Base-by-base conservation (phyloP, 2,113 vertebrate genomes). In the Hippocampus comes region DNA sequence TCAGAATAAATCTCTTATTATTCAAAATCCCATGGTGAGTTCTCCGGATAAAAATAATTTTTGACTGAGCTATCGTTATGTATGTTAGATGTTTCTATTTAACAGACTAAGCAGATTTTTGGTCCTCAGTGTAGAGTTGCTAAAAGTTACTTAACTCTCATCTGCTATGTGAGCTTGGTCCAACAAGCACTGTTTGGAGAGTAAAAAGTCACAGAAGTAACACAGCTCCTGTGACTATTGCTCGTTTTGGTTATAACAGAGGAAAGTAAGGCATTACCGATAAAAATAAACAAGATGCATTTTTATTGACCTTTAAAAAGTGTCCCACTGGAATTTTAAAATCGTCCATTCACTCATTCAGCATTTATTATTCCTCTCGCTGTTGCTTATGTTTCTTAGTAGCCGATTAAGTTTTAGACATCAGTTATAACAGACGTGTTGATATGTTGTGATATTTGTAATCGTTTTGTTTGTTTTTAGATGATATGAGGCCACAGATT, bases 51-150 rank as follows among this genome's bases (percentile, higher is more conserved):
- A 72, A 73, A 60, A 55, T 73, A 51, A 43, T 38, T 84, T 55
- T 82, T 83, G 51, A 86, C 74, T 75, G 61, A 78, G 78, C 65
- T 79, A 77, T 65, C 64, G 79, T 63, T 77, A 73, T 67, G 70
- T 53, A 80, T 86, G 72, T 87, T 67, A 84, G 67, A 83, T 88
- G 85, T 83, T 72, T 61, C 34, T 59, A 25, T 66, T 66, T 25
- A 63, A 73, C 84, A 82, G 67, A 85, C 72, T 85, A 87, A 89
- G 89, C 88, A 86, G 71, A 84, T 88, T 86, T 63, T 49, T 65
- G 30, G 12, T 53, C 49, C 78, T 82, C 63, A 68, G 77, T 72
- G 64, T 38, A 42, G 30, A 71, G 41, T 10, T n/a, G 42, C 17
- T 23, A 64, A 77, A 79, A 82, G 43, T 74, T 86, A 78, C 85